Evolutionary conservation across 2,113 vertebrate species (phyloP), one percentile per base, ranked within the genome.

Genomic region (Microcebus griseorufus): DNA sequence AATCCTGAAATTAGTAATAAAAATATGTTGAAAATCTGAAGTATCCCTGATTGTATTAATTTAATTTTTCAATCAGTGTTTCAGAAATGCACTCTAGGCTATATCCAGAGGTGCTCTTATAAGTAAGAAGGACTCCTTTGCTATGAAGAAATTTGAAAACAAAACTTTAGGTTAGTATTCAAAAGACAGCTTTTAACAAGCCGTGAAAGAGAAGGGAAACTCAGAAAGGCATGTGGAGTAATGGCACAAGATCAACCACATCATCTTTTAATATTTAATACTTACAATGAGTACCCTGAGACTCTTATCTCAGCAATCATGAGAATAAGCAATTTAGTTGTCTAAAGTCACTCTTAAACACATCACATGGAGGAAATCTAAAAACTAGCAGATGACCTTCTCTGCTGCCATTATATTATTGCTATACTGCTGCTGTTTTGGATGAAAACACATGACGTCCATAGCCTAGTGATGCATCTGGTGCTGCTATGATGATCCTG

Each of bases 1-100:
- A 65, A 93, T 64, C 78, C 27, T 93, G 53, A 78, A 11, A 93
- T 87, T 79, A 87, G 45, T 78, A 69, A 90, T 70, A 78, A 82
- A 93, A 87, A 75, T 32, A 78, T 60, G 69, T 87, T 90, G 53
- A 72, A 60, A 18, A 70, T 29, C 10, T 72, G 42, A 93, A 94
- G 27, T 72, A 90, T 39, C 25, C 9, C 22, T 72, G 3, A 22
- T 90, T 62, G 70, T 58, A 20, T 81, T 67, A 95, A 85, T 75
- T 85, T 90, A 75, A 69, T 81, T 70, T 83, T 86, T 69, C 32
- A 86, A 70, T 73, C 64, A 76, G 22, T 58, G 27, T 58, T 90
- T 93, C 17, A 81, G 48, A 93, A 34, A 90, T 29, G 1, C 9
- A 48, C 16, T 62, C 37, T 69, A 37, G 9, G 39, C 13, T 80